These are phyloP conservation scores for Chrosomus eos DNA, from an alignment of 2,797 vertebrate species.

Conservation along the genomic window DNA sequence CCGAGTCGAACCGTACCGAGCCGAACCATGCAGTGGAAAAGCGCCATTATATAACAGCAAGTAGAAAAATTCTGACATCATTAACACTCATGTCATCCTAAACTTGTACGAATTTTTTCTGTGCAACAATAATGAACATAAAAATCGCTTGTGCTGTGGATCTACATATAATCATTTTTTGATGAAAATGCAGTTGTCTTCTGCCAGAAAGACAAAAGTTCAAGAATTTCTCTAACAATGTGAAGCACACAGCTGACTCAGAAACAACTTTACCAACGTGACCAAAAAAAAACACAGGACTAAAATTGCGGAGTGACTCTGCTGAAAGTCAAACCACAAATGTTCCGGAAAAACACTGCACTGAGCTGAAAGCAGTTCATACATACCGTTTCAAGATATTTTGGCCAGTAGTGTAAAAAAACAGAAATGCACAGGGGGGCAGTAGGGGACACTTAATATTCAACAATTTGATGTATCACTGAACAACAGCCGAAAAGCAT, in stretches of 20 bases:
- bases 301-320: neutral
- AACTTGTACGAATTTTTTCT: neutral
- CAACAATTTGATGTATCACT: too few relatives aligned
- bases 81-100: neutral
- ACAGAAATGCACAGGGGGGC: neutral
- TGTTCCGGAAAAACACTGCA: neutral
- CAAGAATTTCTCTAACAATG: slow-evolving; percentile 13
- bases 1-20: too few relatives aligned
- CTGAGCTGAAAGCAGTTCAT: slow-evolving; percentile 10
- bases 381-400: neutral
- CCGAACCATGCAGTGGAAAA: too few relatives aligned
- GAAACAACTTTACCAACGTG: neutral
- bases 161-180: too few relatives aligned
- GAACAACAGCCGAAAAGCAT: too few relatives aligned
- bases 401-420: neutral
- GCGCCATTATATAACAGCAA: neutral
- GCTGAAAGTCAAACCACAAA: slow-evolving; percentile 3
- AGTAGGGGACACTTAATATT: too few relatives aligned
- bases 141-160: too few relatives aligned
- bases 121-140: neutral
- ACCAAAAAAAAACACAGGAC: neutral
- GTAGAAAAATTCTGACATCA: neutral
- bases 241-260: neutral
- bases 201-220: neutral
- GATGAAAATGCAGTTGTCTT: neutral